Conservation (phyloP, 92 coral and sea anemone genomes). For the Siderastrea siderea region DNA sequence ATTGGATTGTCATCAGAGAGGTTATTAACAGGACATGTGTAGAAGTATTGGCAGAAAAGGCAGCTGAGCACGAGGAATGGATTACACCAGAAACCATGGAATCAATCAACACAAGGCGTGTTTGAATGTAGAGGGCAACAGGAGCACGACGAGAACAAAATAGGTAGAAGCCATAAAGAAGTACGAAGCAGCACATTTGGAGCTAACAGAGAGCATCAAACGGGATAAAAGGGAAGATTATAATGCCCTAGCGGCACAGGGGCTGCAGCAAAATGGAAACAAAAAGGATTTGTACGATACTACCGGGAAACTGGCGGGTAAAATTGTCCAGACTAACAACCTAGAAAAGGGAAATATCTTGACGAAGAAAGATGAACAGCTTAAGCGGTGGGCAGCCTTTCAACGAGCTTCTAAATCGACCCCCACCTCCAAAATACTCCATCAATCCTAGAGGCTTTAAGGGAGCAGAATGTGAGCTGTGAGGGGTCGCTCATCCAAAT, state of each 20-base stretch:
- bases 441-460: constrained; percentile 3
- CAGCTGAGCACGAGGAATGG: constrained; percentile 30
- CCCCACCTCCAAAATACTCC: neutral
- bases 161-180: constrained; percentile 18
- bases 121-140: too few relatives aligned
- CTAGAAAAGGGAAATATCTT: neutral
- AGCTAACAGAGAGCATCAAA: constrained; percentile 2
- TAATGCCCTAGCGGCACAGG: constrained; percentile 13
- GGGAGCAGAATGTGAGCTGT: neutral
- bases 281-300: constrained; percentile 12
- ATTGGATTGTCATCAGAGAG: constrained; percentile 8
- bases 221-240: neutral
- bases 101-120: neutral
- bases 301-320: constrained; percentile 20
- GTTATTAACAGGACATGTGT: constrained; percentile 22
- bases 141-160: constrained; percentile 5
- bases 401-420: constrained; percentile 7
- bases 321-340: neutral
- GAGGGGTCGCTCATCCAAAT: neutral
- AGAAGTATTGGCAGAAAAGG: neutral
- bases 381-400: constrained; percentile 23
- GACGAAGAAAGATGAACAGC: constrained; percentile 13
- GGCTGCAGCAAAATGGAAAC: neutral
- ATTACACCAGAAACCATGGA: constrained; percentile 9
- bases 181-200: constrained; percentile 10